phyloP scores from a whole-genome alignment of 2,888 invertebrate species.

The Trissolcus japonicus region DNA sequence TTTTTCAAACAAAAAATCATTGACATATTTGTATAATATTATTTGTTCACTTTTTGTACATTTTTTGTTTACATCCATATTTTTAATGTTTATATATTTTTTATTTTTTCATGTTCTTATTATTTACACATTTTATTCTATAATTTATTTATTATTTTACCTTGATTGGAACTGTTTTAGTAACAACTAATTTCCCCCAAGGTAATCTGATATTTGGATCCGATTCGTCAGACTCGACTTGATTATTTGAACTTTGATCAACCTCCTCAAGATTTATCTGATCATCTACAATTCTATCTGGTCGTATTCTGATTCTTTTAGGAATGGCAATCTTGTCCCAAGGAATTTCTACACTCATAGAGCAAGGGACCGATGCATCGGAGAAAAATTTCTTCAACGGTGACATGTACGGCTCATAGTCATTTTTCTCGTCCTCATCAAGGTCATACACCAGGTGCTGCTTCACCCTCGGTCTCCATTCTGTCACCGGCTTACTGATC shows the following conservation, averaged over 20 bases:
- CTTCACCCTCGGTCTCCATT: conserved; percentile 28
- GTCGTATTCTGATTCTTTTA: conserved; percentile 17
- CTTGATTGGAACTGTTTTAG: conserved; percentile 49
- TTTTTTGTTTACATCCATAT: no score
- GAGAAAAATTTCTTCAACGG: conserved; percentile 64
- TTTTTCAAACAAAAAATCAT: neutral
- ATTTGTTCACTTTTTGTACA: no score
- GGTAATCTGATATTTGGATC: conserved; percentile 62
- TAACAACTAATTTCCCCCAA: conserved; percentile 67
- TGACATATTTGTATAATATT: neutral
- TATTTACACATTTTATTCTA: no score
- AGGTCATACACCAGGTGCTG: conserved; percentile 64
- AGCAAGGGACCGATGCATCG: conserved; percentile 62
- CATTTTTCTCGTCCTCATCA: conserved; percentile 62
- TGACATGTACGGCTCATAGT: conserved; percentile 68
- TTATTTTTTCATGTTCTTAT: neutral
- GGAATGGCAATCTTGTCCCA: conserved; percentile 68
- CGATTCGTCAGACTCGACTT: conserved; percentile 55
- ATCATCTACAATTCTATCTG: neutral
- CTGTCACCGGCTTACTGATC: neutral
- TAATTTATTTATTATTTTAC: neutral
- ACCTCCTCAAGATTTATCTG: neutral
- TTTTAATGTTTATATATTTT: neutral
- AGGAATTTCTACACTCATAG: conserved; percentile 68
- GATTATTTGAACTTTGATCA: neutral